Evolutionary conservation across 2,797 vertebrate genomes (phyloP).

Genomic region (Podarcis lilfordi): DNA sequence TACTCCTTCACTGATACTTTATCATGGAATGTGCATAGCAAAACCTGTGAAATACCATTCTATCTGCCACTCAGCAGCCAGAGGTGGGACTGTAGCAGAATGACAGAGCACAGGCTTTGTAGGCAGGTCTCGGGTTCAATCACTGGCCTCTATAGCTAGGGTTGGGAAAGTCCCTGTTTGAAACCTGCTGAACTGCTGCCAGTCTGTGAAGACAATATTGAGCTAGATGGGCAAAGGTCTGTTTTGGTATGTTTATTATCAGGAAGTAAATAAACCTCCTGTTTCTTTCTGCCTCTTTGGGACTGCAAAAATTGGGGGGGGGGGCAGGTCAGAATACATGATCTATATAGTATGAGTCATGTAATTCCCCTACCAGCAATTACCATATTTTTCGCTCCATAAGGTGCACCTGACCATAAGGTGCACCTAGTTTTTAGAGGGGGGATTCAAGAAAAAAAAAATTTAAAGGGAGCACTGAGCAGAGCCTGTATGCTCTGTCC

Average conservation of each 20-base stretch:
- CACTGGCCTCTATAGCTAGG: no score
- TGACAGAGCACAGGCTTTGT: not conserved
- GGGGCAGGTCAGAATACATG: no score
- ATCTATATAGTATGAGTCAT: not conserved
- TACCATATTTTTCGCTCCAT: no score
- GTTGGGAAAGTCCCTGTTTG: not conserved
- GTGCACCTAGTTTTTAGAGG: no score
- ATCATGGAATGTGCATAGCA: not conserved
- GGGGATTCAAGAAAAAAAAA: no score
- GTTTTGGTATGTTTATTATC: not conserved
- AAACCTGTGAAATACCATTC: not conserved
- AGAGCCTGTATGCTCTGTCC: no score
- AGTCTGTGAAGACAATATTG: not conserved
- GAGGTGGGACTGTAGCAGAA: not conserved
- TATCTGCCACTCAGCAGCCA: not conserved
- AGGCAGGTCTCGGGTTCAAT: not conserved
- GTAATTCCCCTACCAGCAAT: not conserved
- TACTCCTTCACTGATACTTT: conserved; percentile 29
- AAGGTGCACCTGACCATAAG: no score
- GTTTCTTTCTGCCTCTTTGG: not conserved
- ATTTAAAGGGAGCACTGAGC: no score
- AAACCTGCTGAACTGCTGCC: not conserved
- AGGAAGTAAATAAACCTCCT: not conserved
- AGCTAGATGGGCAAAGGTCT: no score
- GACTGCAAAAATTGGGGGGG: not conserved